Evolutionary conservation across 2,113 vertebrate species (phyloP).

Genomic region (Siniperca knerii): DNA sequence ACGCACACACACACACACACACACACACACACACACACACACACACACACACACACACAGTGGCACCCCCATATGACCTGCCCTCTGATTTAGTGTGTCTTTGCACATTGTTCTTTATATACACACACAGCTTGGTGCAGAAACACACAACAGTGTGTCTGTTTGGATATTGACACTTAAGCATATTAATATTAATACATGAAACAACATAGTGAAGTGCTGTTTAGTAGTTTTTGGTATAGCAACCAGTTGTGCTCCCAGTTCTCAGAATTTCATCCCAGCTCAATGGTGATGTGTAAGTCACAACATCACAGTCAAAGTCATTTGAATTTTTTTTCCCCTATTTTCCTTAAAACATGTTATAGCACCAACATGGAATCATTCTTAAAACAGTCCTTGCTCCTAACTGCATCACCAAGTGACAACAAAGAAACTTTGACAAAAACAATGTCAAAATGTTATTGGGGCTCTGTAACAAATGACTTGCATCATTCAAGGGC

Average conservation of each 20-base stretch:
- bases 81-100: not conserved
- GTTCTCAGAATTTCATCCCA: not conserved
- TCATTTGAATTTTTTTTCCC: not conserved
- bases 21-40: not conserved
- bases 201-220: not conserved
- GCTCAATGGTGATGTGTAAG: not conserved
- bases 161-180: conserved; percentile 11
- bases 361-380: too few relatives aligned
- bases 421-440: too few relatives aligned
- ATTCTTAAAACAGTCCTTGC: too few relatives aligned
- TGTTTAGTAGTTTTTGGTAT: conserved; percentile 4
- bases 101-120: too few relatives aligned
- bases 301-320: not conserved
- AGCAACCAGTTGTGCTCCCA: not conserved
- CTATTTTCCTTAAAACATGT: too few relatives aligned
- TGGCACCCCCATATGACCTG: not conserved
- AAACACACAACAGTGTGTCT: not conserved
- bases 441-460: too few relatives aligned
- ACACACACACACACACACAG: not conserved
- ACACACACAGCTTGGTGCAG: too few relatives aligned
- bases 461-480: not conserved
- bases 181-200: conserved; percentile 1
- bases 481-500: not conserved
- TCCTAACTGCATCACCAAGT: too few relatives aligned
- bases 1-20: not conserved